phyloP scores from a whole-genome alignment of 2,888 invertebrate species.

The Lasioglossum malachurum region DNA sequence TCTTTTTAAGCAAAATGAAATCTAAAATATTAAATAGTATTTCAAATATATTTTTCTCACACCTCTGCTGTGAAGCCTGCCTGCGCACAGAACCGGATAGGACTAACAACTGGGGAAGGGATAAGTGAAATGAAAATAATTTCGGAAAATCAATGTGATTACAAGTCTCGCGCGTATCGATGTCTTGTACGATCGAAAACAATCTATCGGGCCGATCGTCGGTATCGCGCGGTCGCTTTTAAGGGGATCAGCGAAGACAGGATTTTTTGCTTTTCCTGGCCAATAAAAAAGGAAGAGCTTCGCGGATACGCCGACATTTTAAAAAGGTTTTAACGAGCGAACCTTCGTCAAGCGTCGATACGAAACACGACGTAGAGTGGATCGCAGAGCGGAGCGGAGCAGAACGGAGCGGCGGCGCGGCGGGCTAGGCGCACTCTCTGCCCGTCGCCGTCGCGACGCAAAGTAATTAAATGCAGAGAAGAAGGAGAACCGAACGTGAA shows the following conservation, averaged over 20 bases:
- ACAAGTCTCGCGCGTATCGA: not conserved
- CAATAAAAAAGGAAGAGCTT: constrained; percentile 9
- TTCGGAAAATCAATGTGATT: not conserved
- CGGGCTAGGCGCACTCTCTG: constrained; percentile 60
- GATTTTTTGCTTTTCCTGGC: constrained; percentile 29
- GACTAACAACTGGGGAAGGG: too few species aligned
- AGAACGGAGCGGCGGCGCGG: constrained; percentile 21
- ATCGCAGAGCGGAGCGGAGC: constrained; percentile 34
- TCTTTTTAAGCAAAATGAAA: too few species aligned
- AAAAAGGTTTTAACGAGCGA: constrained; percentile 70
- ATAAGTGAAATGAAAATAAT: not conserved
- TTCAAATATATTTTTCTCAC: too few species aligned
- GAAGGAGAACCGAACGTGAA: constrained; percentile 57
- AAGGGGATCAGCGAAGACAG: constrained; percentile 25
- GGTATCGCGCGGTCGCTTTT: constrained; percentile 1
- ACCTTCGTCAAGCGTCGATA: constrained; percentile 73
- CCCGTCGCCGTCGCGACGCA: constrained; percentile 62
- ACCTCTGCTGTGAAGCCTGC: too few species aligned
- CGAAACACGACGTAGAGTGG: constrained; percentile 68
- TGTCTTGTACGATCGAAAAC: not conserved
- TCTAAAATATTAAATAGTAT: too few species aligned
- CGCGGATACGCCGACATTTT: constrained; percentile 63
- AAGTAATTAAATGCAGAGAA: constrained; percentile 80
- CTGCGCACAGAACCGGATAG: too few species aligned
- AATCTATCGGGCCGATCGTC: not conserved